Evolutionary conservation across 2,113 vertebrate genomes (phyloP).

Genomic region (Menura novaehollandiae): DNA sequence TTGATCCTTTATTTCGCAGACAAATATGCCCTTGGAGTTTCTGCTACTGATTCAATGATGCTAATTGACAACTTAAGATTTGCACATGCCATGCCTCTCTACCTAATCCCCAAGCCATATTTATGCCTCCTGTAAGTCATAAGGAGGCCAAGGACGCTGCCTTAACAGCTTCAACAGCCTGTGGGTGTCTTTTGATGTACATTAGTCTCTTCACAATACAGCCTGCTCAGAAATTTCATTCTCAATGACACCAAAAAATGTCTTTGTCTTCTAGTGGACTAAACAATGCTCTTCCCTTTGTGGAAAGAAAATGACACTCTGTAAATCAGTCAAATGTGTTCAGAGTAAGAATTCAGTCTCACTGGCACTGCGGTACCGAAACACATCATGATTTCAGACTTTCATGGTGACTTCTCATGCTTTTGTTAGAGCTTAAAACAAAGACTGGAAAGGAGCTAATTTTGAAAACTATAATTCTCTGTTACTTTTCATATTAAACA

Average conservation of each 20-base stretch:
- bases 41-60: slow-evolving; percentile 41
- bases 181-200: slow-evolving; percentile 22
- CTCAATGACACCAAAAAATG: background rate
- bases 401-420: background rate
- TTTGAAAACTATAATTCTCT: background rate
- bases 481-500: background rate
- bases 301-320: background rate
- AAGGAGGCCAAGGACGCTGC: slow-evolving; percentile 62
- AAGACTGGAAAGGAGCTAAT: background rate
- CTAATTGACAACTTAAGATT: slow-evolving; percentile 66
- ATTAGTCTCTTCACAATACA: slow-evolving; percentile 4
- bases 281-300: background rate
- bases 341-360: background rate
- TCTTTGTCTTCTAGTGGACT: slow-evolving; percentile 8
- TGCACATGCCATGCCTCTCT: slow-evolving; percentile 26
- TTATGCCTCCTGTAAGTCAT: slow-evolving; percentile 48
- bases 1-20: slow-evolving; percentile 58
- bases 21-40: slow-evolving; percentile 52
- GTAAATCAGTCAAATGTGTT: background rate
- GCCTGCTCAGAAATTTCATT: slow-evolving; percentile 44
- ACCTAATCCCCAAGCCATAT: slow-evolving; percentile 52
- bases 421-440: background rate
- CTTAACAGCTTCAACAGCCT: slow-evolving; percentile 39
- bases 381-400: background rate
- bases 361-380: background rate